phyloP scores from a whole-genome alignment of 2,888 invertebrate genomes.

The Pilophorus perplexus region DNA sequence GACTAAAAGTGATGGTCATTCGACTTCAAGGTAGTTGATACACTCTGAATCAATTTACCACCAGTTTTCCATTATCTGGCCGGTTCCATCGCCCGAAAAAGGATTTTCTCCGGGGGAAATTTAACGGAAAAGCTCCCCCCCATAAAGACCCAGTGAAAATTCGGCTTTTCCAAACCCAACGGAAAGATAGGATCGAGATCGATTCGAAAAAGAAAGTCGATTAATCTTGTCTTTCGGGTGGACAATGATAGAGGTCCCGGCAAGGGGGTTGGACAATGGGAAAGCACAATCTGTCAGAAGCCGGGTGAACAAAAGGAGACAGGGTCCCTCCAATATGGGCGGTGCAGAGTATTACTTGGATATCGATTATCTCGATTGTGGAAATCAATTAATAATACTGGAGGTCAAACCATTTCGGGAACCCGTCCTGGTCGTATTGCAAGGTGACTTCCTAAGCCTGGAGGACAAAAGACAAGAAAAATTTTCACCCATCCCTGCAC shows the following conservation, averaged over 20 bases:
- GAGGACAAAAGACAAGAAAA: too few relatives aligned
- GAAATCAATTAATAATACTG: constrained; percentile 28
- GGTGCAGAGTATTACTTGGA: constrained; percentile 5
- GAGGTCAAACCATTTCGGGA: too few relatives aligned
- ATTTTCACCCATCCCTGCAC: too few relatives aligned
- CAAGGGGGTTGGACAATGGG: constrained; percentile 29
- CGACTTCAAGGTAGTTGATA: too few relatives aligned
- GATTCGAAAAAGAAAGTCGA: constrained; percentile 38
- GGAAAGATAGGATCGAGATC: constrained; percentile 27
- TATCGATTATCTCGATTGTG: constrained; percentile 17
- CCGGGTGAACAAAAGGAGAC: constrained; percentile 23
- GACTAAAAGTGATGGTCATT: too few relatives aligned
- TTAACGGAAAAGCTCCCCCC: constrained; percentile 13
- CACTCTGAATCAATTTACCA: too few relatives aligned
- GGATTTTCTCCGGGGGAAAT: constrained; percentile 4
- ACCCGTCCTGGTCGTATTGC: too few relatives aligned
- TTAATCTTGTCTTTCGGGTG: constrained; percentile 34
- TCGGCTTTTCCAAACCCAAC: too few relatives aligned
- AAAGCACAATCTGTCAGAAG: constrained; percentile 35
- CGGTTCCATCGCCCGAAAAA: not conserved
- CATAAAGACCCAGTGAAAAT: constrained; percentile 15
- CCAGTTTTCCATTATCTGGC: too few relatives aligned
- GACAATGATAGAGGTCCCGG: constrained; percentile 37
- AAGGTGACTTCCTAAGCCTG: too few relatives aligned
- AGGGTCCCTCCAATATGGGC: constrained; percentile 29